Conservation (phyloP, 2,113 vertebrate species). For the Grallaria varia region DNA sequence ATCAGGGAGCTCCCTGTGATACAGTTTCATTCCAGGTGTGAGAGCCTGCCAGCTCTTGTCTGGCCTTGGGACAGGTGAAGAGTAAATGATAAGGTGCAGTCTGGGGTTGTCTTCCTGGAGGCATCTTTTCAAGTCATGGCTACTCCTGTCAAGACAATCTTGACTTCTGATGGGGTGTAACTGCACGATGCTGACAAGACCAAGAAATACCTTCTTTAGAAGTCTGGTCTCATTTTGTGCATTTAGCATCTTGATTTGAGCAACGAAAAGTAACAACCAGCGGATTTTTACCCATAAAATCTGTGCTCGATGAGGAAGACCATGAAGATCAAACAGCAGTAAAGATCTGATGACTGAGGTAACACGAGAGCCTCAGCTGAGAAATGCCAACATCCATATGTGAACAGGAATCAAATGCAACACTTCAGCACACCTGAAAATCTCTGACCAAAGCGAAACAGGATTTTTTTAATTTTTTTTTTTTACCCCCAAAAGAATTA, state of each 20-base stretch:
- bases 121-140: neutral
- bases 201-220: neutral
- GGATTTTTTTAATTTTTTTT: neutral
- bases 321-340: neutral
- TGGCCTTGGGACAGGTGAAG: conserved; percentile 25
- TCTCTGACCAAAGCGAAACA: neutral
- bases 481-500: neutral
- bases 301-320: neutral
- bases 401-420: neutral
- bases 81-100: neutral
- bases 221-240: neutral
- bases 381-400: neutral
- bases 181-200: neutral
- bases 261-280: neutral
- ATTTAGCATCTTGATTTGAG: neutral
- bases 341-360: neutral
- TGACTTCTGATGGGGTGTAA: neutral
- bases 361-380: neutral
- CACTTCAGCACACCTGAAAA: neutral
- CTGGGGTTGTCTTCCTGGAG: neutral
- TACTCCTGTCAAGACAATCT: neutral
- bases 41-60: neutral
- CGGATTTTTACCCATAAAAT: neutral
- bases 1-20: neutral
- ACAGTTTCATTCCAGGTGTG: neutral